Percentiles rank a stretch among this genome's conserved stretches.
Evolutionary conservation across 2,888 invertebrate genomes (phyloP).

Genomic region (Tortricodes alternella): DNA sequence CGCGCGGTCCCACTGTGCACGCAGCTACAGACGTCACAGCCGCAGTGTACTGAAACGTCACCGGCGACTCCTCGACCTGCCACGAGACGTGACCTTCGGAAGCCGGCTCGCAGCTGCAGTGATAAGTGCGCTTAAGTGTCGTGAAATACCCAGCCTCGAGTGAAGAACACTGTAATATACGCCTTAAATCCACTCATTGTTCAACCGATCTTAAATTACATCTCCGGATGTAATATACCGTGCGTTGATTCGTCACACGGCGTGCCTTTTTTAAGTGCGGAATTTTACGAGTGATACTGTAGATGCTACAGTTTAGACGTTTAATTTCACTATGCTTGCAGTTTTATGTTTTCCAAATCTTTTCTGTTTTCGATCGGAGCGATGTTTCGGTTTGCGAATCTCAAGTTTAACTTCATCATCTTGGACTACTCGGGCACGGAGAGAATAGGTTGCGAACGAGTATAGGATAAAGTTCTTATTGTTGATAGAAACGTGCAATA

Average conservation of each 20-base stretch:
- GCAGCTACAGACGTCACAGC: slow-evolving; percentile 30
- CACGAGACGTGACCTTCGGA: no score
- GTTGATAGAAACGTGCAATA: slow-evolving; percentile 28
- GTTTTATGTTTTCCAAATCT: slow-evolving; percentile 15
- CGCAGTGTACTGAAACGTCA: slow-evolving; percentile 23
- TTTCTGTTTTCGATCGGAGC: background rate
- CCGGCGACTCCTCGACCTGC: no score
- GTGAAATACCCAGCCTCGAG: background rate
- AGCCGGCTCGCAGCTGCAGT: no score
- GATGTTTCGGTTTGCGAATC: slow-evolving; percentile 30
- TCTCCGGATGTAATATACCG: background rate
- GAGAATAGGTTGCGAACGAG: background rate
- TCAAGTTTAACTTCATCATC: slow-evolving; percentile 12
- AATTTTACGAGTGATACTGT: slow-evolving; percentile 1
- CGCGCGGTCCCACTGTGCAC: slow-evolving; percentile 33
- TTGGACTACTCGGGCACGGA: background rate
- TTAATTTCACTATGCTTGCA: slow-evolving; percentile 6
- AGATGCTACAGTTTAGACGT: slow-evolving; percentile 3
- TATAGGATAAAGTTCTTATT: slow-evolving; percentile 17
- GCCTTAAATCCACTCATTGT: no score
- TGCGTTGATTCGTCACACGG: slow-evolving; percentile 32
- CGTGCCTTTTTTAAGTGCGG: slow-evolving; percentile 4
- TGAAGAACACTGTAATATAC: background rate
- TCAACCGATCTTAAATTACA: background rate
- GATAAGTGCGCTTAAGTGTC: background rate